Percentiles rank a stretch among this genome's conserved stretches.
phyloP scores from a whole-genome alignment of 2,888 invertebrate genomes.

The Odontomyia ornata region DNA sequence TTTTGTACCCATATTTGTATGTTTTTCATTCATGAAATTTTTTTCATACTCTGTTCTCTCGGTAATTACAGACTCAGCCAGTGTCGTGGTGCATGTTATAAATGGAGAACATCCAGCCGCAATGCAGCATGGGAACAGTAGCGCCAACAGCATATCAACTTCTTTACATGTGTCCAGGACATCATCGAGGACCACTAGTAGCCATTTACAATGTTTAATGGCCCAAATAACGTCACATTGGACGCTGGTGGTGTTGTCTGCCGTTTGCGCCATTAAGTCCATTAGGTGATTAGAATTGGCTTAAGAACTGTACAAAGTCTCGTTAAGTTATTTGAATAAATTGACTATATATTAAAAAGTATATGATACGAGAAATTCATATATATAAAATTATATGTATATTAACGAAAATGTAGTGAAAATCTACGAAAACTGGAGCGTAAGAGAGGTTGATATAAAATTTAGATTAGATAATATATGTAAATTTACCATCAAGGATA shows the following conservation, averaged over 20 bases:
- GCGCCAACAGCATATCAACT: slow-evolving; percentile 58
- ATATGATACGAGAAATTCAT: neutral
- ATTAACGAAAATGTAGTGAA: too few species aligned
- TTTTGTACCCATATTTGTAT: neutral
- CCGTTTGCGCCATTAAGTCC: slow-evolving; percentile 44
- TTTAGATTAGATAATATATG: slow-evolving; percentile 27
- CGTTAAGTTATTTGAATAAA: slow-evolving; percentile 37
- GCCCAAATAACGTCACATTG: slow-evolving; percentile 48
- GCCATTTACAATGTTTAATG: slow-evolving; percentile 49
- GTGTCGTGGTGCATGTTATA: slow-evolving; percentile 83
- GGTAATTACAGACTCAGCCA: slow-evolving; percentile 75
- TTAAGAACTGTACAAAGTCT: slow-evolving; percentile 42
- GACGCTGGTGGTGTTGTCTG: slow-evolving; percentile 43
- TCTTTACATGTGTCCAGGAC: slow-evolving; percentile 53
- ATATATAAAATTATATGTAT: neutral
- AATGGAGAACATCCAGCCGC: slow-evolving; percentile 77
- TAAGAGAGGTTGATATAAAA: slow-evolving; percentile 1
- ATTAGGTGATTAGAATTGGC: slow-evolving; percentile 49
- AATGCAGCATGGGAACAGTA: slow-evolving; percentile 68
- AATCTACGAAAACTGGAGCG: neutral
- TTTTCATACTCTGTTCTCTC: slow-evolving; percentile 5
- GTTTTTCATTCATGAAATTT: slow-evolving; percentile 12
- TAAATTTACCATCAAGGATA: slow-evolving; percentile 5
- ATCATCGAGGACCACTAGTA: slow-evolving; percentile 46
- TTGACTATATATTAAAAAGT: slow-evolving; percentile 15